Conservation (phyloP, 2,888 invertebrate species). For the Limnephilus auricula region DNA sequence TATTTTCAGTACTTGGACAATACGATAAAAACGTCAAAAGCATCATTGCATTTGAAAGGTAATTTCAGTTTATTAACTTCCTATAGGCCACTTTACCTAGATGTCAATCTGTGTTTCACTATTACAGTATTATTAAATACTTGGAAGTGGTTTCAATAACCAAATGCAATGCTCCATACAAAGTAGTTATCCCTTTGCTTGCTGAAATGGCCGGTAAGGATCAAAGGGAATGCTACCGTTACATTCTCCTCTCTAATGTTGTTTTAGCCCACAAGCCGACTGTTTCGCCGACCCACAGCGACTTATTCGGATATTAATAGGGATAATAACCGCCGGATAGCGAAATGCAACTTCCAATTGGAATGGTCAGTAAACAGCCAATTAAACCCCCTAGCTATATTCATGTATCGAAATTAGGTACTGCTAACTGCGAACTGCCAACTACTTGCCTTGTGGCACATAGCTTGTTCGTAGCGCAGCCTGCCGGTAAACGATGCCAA, state of each 20-base stretch:
- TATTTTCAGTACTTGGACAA: too few relatives aligned
- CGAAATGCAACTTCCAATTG: constrained; percentile 51
- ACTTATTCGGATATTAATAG: constrained; percentile 52
- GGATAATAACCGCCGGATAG: constrained; percentile 50
- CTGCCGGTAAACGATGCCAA: neutral
- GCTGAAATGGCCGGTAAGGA: constrained; percentile 5
- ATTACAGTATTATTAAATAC: neutral
- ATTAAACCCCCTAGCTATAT: constrained; percentile 36
- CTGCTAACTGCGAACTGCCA: constrained; percentile 28
- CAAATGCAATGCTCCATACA: neutral
- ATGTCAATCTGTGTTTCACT: neutral
- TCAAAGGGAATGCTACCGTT: constrained; percentile 19
- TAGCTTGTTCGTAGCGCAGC: neutral
- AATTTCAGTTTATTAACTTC: neutral
- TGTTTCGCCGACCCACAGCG: constrained; percentile 19
- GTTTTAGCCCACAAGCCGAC: constrained; percentile 16
- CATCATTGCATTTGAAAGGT: neutral
- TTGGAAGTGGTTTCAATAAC: neutral
- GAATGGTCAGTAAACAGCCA: constrained; percentile 56
- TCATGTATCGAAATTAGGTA: constrained; percentile 23
- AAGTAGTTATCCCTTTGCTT: constrained; percentile 12
- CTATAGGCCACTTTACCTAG: neutral
- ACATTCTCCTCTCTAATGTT: neutral
- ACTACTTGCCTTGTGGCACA: neutral
- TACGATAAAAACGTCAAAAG: too few relatives aligned